These are phyloP conservation scores for Fragum whitleyi DNA, from an alignment of 2,888 invertebrate species.

Conservation along the genomic window DNA sequence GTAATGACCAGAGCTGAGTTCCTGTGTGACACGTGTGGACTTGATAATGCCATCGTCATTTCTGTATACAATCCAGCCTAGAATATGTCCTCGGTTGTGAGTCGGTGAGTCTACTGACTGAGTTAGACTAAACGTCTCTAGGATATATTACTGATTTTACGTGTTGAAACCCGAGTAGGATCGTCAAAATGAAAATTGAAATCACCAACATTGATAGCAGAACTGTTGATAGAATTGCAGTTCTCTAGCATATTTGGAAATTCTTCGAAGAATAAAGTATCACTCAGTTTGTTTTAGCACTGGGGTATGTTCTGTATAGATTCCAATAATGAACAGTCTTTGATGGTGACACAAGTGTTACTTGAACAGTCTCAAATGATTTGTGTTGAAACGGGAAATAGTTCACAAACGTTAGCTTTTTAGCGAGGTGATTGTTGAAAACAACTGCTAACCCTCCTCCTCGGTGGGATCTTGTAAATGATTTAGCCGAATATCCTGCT, in stretches of 20 bases:
- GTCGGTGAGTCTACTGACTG: too few relatives aligned
- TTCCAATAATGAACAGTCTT: too few relatives aligned
- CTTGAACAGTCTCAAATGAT: constrained; percentile 6
- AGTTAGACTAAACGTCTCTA: too few relatives aligned
- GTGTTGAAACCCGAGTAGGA: not conserved
- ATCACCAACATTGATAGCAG: too few relatives aligned
- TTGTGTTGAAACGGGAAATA: not conserved
- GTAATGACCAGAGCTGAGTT: not conserved
- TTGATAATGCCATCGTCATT: not conserved
- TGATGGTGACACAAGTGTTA: not conserved
- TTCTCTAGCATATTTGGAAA: not conserved
- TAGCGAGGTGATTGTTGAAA: too few relatives aligned
- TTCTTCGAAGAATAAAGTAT: not conserved
- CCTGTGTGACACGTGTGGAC: not conserved
- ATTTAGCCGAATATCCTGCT: not conserved
- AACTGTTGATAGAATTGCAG: too few relatives aligned
- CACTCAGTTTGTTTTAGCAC: constrained; percentile 3
- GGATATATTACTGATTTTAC: not conserved
- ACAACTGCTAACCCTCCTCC: not conserved
- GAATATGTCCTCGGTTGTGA: too few relatives aligned
- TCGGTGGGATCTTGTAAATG: not conserved
- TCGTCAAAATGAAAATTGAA: too few relatives aligned
- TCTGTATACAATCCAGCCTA: not conserved
- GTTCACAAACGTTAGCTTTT: too few relatives aligned
- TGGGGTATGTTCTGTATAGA: not conserved